Evolutionary conservation across 1,140 invertebrate genomes (phyloP), one percentile per base, ranked within the genome.

Genomic region (Lineus longissimus): DNA sequence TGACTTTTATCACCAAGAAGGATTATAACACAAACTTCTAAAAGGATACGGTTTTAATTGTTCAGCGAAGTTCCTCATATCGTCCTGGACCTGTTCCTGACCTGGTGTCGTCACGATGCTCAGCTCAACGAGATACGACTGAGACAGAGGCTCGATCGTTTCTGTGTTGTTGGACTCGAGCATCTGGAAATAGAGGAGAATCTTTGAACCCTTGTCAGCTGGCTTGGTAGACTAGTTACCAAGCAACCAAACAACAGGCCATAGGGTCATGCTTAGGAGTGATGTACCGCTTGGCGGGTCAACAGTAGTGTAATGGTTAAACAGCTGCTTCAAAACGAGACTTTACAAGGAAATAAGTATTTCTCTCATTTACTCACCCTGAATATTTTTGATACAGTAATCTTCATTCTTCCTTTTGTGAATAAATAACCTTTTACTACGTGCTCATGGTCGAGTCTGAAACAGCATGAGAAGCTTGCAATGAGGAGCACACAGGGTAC

Each of bases 401-500:
- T 91, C 80, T 97, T 97, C 92, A 98, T 95, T 74, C 94, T 85
- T 0, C 95, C 95, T 84, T 97, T 97, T 56, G 93, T 86, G 73
- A 97, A 97, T 88, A 97, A 94, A 71, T 91, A 95, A 17, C 95
- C 95, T 83, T 93, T 89, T 0, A 91, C 88, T 70, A 93, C 91
- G 77, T 93, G 97, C 83, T 97, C 95, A 85, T 94, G 96, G 75
- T 97, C 95, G 55, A 83, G 65, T 63, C 83, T 83, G 67, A 45
- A 75, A 70, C 23, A 63, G 55, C 65, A 58, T 41, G 64, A 65
- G 62, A 59, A 30, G 63, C 30, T 15, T 7, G 33, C 6, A 7
- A 36, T 36, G n/a, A n/a, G n/a, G n/a, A n/a, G n/a, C n/a, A n/a
- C n/a, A n/a, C n/a, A n/a, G n/a, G n/a, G n/a, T n/a, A n/a, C n/a